A percentile compares a stretch with the other conserved stretches of the same genome.
phyloP scores from a whole-genome alignment of 2,888 invertebrate species.

The Odontomyia ornata region DNA sequence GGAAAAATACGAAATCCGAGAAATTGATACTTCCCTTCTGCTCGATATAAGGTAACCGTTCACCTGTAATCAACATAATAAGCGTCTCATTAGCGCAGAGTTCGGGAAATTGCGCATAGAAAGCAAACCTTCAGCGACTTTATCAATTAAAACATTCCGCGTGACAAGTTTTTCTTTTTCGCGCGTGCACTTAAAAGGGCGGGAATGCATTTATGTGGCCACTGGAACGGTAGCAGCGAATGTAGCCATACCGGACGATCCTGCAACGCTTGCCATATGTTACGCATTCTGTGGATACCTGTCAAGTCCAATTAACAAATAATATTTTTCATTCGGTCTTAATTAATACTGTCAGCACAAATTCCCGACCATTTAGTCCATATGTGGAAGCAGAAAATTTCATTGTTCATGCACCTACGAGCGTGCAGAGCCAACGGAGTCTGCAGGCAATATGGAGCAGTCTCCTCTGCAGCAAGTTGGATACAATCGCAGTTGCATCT shows the following conservation, averaged over 20 bases:
- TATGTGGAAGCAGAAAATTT: conserved; percentile 34
- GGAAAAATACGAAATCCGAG: background rate
- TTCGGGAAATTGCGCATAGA: background rate
- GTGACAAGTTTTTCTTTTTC: background rate
- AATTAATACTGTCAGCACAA: conserved; percentile 43
- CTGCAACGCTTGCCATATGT: conserved; percentile 34
- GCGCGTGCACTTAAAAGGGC: background rate
- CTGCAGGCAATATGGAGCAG: background rate
- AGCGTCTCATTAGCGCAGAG: background rate
- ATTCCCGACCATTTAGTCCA: conserved; percentile 38
- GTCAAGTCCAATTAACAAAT: conserved; percentile 45
- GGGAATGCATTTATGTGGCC: background rate
- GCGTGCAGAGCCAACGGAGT: background rate
- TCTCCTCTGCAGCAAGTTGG: background rate
- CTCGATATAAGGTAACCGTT: no score
- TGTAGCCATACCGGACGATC: background rate
- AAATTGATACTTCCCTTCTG: background rate
- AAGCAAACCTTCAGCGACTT: background rate
- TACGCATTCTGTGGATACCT: conserved; percentile 38
- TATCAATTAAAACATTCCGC: background rate
- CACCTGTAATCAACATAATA: background rate
- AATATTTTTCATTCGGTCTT: conserved; percentile 44
- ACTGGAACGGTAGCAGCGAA: background rate
- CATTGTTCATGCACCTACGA: conserved; percentile 43
- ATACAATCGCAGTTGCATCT: conserved; percentile 21